Evolutionary conservation across 2,113 vertebrate genomes (phyloP).

Genomic region (Paradoxurus hermaphroditus): DNA sequence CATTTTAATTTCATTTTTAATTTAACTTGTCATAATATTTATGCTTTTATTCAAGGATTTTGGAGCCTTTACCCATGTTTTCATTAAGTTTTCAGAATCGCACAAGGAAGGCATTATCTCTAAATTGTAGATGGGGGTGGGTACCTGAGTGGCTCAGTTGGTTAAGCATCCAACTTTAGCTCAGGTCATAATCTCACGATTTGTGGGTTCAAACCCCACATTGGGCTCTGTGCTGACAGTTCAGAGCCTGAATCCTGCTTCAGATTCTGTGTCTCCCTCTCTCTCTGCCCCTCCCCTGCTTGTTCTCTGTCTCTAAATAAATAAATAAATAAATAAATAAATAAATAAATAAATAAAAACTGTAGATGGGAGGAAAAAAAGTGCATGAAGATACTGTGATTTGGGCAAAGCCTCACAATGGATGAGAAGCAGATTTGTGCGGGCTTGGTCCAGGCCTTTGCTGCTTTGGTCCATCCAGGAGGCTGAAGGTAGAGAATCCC

Average conservation of each 20-base stretch:
- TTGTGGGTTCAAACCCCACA: too few relatives aligned
- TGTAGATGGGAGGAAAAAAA: not conserved
- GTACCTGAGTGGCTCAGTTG: too few relatives aligned
- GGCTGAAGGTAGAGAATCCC: not conserved
- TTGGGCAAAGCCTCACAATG: not conserved
- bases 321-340: too few relatives aligned
- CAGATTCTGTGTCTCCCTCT: too few relatives aligned
- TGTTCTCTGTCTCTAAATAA: too few relatives aligned
- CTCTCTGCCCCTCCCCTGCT: too few relatives aligned
- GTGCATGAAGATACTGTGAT: not conserved
- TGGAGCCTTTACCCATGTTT: not conserved
- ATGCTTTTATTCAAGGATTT: not conserved
- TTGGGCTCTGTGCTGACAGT: too few relatives aligned
- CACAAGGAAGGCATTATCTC: not conserved
- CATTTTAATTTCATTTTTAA: slow-evolving; percentile 22
- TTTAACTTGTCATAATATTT: not conserved
- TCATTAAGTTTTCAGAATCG: not conserved
- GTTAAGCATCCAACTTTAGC: too few relatives aligned
- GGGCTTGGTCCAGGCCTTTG: not conserved
- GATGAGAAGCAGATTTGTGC: not conserved
- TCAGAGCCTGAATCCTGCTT: too few relatives aligned
- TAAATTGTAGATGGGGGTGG: not conserved
- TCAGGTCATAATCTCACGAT: too few relatives aligned
- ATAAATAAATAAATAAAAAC: too few relatives aligned
- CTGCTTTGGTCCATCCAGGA: not conserved